Conservation (phyloP, 2,888 invertebrate species). For the Melolontha melolontha region DNA sequence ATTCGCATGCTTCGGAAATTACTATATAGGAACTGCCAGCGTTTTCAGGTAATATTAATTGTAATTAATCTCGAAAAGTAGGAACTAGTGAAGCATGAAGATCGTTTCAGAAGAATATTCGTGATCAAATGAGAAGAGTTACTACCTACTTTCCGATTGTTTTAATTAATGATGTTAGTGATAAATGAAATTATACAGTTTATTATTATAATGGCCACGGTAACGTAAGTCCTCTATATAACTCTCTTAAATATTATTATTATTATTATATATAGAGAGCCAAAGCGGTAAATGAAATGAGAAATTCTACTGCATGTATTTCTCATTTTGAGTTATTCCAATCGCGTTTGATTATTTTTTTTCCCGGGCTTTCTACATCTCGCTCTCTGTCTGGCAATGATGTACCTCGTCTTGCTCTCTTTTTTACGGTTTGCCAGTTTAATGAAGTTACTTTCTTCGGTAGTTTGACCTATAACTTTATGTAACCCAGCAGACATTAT, state of each 20-base stretch:
- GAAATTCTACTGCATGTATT: conserved; percentile 34
- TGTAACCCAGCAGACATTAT: conserved; percentile 25
- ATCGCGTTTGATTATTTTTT: conserved; percentile 21
- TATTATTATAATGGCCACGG: conserved; percentile 44
- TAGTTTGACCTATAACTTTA: conserved; percentile 38
- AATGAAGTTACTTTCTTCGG: conserved; percentile 38
- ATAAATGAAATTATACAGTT: conserved; percentile 47
- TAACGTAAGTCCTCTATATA: conserved; percentile 1
- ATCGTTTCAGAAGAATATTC: conserved; percentile 44
- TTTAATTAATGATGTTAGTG: conserved; percentile 47
- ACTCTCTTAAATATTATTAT: not conserved
- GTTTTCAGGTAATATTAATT: conserved; percentile 44
- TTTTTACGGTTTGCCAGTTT: conserved; percentile 25
- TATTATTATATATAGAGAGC: no score
- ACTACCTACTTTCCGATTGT: conserved; percentile 47
- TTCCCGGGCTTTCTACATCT: not conserved
- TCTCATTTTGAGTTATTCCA: conserved; percentile 39
- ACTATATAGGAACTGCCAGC: conserved; percentile 24
- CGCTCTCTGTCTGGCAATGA: conserved; percentile 16
- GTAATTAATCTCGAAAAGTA: conserved; percentile 45
- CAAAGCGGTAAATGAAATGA: conserved; percentile 25
- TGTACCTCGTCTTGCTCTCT: conserved; percentile 18
- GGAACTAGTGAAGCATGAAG: conserved; percentile 43
- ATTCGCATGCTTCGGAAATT: conserved; percentile 27
- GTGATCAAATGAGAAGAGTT: conserved; percentile 46